Conservation (phyloP, 2,888 invertebrate species). For the Xanthorhoe spadicearia region DNA sequence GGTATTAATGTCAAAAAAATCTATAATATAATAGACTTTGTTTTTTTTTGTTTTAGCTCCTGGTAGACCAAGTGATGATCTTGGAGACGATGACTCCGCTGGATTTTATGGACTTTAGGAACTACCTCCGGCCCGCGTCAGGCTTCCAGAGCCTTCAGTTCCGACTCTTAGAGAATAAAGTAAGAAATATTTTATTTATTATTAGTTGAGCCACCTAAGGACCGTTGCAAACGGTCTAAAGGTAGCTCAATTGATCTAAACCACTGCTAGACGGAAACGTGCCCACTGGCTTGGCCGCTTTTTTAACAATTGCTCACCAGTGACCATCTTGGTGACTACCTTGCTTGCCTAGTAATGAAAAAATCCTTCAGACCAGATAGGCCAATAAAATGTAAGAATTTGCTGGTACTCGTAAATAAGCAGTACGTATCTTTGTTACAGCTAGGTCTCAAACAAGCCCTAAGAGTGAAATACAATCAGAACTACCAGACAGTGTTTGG, state of each 20-base stretch:
- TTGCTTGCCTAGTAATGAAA: no score
- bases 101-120: conserved; percentile 99
- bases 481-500: conserved; percentile 95
- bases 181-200: conserved; percentile 38
- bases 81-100: conserved; percentile 99
- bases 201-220: no score
- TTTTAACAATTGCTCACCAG: no score
- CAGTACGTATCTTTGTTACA: conserved; percentile 49
- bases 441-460: conserved; percentile 90
- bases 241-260: no score
- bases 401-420: not conserved
- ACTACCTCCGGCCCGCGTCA: conserved; percentile 96
- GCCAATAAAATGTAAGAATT: no score
- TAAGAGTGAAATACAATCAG: conserved; percentile 97
- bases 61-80: conserved; percentile 98
- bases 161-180: conserved; percentile 97
- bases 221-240: no score
- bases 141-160: conserved; percentile 99
- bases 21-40: no score
- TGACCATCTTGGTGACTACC: no score
- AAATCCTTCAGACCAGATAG: no score
- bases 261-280: no score
- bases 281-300: not conserved
- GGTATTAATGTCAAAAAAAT: no score
- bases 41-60: conserved; percentile 85